A percentile compares a stretch with the other conserved stretches of the same genome.
These are phyloP conservation scores for Muschampia plurimacula DNA, from an alignment of 2,888 invertebrate genomes.

Conservation along the genomic window DNA sequence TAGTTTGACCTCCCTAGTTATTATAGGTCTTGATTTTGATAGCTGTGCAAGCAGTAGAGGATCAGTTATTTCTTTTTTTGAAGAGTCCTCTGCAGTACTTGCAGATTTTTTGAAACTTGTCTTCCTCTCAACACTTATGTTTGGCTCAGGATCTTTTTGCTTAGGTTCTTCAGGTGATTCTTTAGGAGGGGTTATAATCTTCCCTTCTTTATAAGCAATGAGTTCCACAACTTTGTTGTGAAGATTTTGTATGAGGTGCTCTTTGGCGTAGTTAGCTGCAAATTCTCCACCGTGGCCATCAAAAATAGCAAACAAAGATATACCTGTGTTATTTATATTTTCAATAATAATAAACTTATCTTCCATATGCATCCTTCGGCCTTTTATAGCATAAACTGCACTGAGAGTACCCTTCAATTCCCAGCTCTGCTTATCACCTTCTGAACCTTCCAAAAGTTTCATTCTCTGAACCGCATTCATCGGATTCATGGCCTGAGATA, in stretches of 20 bases:
- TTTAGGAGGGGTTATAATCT: slow-evolving; percentile 65
- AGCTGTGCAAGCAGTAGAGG: slow-evolving; percentile 88
- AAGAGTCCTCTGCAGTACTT: slow-evolving; percentile 86
- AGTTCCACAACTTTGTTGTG: slow-evolving; percentile 91
- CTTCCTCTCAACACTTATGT: slow-evolving; percentile 80
- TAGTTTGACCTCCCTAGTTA: slow-evolving; percentile 86
- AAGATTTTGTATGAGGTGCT: slow-evolving; percentile 93
- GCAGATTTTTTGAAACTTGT: slow-evolving; percentile 89
- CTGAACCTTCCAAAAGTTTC: slow-evolving; percentile 83
- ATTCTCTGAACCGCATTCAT: slow-evolving; percentile 87
- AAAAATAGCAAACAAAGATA: slow-evolving; percentile 96
- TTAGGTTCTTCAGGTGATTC: slow-evolving; percentile 70
- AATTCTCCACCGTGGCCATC: slow-evolving; percentile 98
- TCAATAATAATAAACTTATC: slow-evolving; percentile 96
- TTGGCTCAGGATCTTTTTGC: slow-evolving; percentile 71
- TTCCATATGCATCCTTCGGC: slow-evolving; percentile 96
- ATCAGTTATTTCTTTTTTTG: slow-evolving; percentile 88
- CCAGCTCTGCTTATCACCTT: slow-evolving; percentile 88
- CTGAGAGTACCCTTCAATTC: slow-evolving; percentile 90
- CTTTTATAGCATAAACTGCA: slow-evolving; percentile 96
- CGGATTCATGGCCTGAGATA: slow-evolving; percentile 88
- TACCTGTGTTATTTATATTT: slow-evolving; percentile 93
- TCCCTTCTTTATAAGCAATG: slow-evolving; percentile 88
- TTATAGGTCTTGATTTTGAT: slow-evolving; percentile 82
- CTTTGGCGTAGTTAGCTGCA: slow-evolving; percentile 96